phyloP scores from a whole-genome alignment of 2,113 vertebrate species.

The Heterochromis multidens region DNA sequence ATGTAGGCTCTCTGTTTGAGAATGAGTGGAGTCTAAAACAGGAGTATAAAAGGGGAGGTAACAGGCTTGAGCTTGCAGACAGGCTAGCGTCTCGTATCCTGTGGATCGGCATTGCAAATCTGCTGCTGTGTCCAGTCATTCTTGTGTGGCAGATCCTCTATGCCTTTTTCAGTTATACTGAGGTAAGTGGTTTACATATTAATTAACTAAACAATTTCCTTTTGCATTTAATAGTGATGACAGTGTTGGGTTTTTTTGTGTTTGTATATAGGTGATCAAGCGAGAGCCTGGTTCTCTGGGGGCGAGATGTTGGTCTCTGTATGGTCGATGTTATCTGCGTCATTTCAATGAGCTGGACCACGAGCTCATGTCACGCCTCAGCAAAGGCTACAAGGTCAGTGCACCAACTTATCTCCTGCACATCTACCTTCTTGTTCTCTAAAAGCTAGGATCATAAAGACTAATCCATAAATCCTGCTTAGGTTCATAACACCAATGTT shows the following conservation, averaged over 20 bases:
- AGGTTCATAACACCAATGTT: neutral
- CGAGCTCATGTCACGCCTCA: constrained; percentile 93
- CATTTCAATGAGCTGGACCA: constrained; percentile 98
- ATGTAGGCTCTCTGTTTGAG: constrained; percentile 89
- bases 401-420: neutral
- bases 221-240: neutral
- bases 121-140: constrained; percentile 94
- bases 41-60: constrained; percentile 91
- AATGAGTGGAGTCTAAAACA: constrained; percentile 96
- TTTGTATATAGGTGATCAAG: constrained; percentile 81
- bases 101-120: constrained; percentile 96
- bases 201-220: neutral
- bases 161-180: constrained; percentile 96
- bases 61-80: constrained; percentile 90
- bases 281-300: constrained; percentile 94
- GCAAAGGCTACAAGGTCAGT: constrained; percentile 89
- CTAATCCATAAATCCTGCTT: neutral
- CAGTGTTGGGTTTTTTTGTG: neutral
- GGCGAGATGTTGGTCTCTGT: constrained; percentile 96
- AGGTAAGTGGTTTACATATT: constrained; percentile 55
- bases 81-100: constrained; percentile 91
- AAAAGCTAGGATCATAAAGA: neutral
- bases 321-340: constrained; percentile 94
- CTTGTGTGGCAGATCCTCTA: constrained; percentile 99
- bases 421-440: neutral